Percentiles rank a stretch among this genome's conserved stretches.
These are phyloP conservation scores for Microcebus murinus DNA, from an alignment of 2,113 vertebrate genomes.

Conservation along the genomic window DNA sequence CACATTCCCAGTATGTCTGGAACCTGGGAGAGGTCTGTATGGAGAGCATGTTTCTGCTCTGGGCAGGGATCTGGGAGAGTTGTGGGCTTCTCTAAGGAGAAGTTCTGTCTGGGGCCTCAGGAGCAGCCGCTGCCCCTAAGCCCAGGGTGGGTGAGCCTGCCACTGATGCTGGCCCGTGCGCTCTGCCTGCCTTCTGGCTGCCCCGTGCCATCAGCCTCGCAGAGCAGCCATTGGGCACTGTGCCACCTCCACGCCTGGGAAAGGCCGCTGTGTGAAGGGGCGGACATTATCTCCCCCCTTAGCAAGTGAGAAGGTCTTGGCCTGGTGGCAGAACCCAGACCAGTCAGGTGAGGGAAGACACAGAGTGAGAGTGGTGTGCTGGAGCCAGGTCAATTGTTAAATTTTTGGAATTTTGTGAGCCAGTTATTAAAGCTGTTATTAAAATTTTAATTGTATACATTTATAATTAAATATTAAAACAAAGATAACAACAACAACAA, in stretches of 20 bases:
- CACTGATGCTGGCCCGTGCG: background rate
- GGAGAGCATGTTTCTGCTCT: background rate
- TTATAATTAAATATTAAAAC: background rate
- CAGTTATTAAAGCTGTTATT: background rate
- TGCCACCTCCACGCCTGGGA: constrained; percentile 1
- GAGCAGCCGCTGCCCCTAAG: background rate
- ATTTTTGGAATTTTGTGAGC: background rate
- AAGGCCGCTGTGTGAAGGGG: background rate
- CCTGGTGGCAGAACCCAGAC: background rate
- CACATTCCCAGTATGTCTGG: background rate
- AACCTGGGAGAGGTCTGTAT: background rate
- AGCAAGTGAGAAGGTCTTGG: background rate
- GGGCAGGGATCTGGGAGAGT: background rate
- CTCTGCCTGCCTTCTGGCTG: background rate
- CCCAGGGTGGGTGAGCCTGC: background rate
- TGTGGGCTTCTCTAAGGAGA: background rate
- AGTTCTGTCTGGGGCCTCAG: background rate
- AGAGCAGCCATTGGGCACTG: background rate
- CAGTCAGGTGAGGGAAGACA: background rate
- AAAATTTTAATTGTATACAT: background rate
- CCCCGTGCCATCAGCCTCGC: background rate
- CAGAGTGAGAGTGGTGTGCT: background rate
- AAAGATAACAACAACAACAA: background rate
- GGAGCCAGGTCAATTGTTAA: background rate
- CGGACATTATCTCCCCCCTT: background rate